Evolutionary conservation across 2,113 vertebrate genomes (phyloP), one percentile per base, ranked within the genome.

Genomic region (Balaenoptera acutorostrata): DNA sequence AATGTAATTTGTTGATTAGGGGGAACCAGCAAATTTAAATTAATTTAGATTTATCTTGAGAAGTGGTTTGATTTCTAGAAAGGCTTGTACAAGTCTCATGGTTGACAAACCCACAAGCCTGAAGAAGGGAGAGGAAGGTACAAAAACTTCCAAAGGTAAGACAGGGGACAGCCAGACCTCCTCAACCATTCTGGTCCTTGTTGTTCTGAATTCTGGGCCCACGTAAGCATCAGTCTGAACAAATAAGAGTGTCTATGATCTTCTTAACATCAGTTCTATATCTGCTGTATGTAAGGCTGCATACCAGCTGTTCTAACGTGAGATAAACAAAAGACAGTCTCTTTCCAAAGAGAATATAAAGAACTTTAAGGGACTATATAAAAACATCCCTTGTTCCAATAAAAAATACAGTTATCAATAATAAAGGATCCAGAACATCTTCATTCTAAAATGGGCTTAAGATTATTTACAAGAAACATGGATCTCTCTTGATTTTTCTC

Each of bases 161-260:
- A 11, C 0, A 27, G 21, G 61, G n/a, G 72, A 20, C 15, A 49
- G 2, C 18, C 29, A 14, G 1, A 0, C 2, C 10, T 6, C 3
- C 15, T 49, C 31, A 49, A 1, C 36, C n/a, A 21, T 8, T 8
- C 5, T 8, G 10, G 25, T 74, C 74, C 46, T 15, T 17, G 14
- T 41, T 23, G n/a, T 39, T 27, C 33, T 72, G 59, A 90, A 55
- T 49, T 66, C 52, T 44, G 17, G n/a, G 44, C 36, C 78, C 29
- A 2, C 0, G 7, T 5, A 33, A 7, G 14, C 33, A 49, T 8
- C 6, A 2, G 10, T 59, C 17, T 33, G 52, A 89, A 78, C 59
- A 78, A 44, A 23, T 41, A 55, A 39, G 7, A 75, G 36, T 52
- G 29, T 33, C 27, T 82, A 33, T 49, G 14, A 7, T 66, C 52